These are phyloP conservation scores for Tenualosa thibaudeaui DNA, from an alignment of 2,797 vertebrate species.

Conservation along the genomic window DNA sequence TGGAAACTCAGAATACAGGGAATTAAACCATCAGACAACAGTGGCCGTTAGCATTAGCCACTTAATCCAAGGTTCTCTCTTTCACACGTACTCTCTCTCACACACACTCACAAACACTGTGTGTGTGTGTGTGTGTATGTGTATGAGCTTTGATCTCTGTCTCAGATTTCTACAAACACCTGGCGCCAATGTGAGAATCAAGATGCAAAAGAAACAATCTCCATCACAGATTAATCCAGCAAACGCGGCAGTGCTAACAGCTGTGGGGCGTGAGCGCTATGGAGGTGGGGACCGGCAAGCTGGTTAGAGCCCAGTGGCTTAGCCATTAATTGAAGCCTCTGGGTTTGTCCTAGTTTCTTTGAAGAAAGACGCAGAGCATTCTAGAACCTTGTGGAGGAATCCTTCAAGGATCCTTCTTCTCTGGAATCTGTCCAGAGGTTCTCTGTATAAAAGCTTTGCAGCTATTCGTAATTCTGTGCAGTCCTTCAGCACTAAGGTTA, in stretches of 20 bases:
- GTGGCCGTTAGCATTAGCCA: background rate
- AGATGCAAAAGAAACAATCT: background rate
- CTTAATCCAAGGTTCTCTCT: background rate
- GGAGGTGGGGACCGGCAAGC: background rate
- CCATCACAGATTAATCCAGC: background rate
- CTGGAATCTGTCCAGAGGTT: background rate
- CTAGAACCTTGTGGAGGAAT: background rate
- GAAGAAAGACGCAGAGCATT: background rate
- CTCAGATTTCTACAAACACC: constrained; percentile 16
- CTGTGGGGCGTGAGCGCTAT: background rate
- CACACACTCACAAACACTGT: background rate
- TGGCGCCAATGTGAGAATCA: background rate
- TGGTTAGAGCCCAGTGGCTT: background rate
- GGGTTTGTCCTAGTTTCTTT: constrained; percentile 25
- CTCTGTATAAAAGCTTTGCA: background rate
- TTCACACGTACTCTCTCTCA: background rate
- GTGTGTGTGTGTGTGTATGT: background rate
- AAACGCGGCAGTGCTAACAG: background rate
- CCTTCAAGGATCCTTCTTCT: background rate
- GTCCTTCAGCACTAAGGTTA: background rate
- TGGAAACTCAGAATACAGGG: background rate
- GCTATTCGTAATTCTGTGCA: background rate
- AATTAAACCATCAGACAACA: background rate
- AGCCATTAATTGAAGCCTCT: constrained; percentile 13
- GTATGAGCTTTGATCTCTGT: constrained; percentile 8